Percentiles rank a stretch among this genome's conserved stretches.
These are phyloP conservation scores for Cheilosia vulpina DNA, from an alignment of 2,888 invertebrate genomes.

Conservation along the genomic window DNA sequence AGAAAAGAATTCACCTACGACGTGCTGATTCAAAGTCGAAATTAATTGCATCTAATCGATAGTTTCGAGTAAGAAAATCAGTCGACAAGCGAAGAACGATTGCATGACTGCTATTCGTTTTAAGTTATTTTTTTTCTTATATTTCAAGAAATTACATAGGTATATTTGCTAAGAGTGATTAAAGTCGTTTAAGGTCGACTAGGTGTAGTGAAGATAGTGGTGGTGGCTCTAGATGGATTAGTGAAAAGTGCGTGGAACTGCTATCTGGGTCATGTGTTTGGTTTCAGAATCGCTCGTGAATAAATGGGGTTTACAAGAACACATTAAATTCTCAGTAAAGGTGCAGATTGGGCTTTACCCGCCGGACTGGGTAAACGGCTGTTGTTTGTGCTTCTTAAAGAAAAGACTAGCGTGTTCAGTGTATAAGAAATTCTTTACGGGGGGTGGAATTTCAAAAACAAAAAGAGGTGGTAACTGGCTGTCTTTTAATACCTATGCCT, in stretches of 20 bases:
- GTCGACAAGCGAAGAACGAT: conserved; percentile 37
- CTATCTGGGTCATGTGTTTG: conserved; percentile 60
- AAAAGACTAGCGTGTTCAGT: neutral
- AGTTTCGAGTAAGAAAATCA: conserved; percentile 54
- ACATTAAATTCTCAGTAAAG: conserved; percentile 6
- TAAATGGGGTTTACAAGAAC: conserved; percentile 43
- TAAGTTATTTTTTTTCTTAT: conserved; percentile 10
- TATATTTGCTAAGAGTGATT: conserved; percentile 19
- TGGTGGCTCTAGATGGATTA: conserved; percentile 23
- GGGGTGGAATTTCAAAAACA: conserved; percentile 51
- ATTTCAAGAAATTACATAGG: conserved; percentile 3
- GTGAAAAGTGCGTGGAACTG: conserved; percentile 51
- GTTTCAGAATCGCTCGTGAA: conserved; percentile 25
- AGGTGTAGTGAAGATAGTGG: conserved; percentile 3
- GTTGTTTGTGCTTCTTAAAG: conserved; percentile 8
- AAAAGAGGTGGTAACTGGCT: neutral
- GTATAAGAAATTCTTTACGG: conserved; percentile 13
- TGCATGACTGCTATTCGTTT: conserved; percentile 39
- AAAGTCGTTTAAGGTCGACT: conserved; percentile 18
- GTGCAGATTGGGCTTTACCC: neutral
- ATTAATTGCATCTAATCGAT: conserved; percentile 74
- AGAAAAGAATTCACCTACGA: neutral
- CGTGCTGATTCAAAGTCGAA: conserved; percentile 38
- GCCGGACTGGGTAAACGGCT: neutral
- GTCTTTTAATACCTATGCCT: neutral